Conservation (phyloP, 2,113 vertebrate genomes). For the Rhabdornis inornatus region DNA sequence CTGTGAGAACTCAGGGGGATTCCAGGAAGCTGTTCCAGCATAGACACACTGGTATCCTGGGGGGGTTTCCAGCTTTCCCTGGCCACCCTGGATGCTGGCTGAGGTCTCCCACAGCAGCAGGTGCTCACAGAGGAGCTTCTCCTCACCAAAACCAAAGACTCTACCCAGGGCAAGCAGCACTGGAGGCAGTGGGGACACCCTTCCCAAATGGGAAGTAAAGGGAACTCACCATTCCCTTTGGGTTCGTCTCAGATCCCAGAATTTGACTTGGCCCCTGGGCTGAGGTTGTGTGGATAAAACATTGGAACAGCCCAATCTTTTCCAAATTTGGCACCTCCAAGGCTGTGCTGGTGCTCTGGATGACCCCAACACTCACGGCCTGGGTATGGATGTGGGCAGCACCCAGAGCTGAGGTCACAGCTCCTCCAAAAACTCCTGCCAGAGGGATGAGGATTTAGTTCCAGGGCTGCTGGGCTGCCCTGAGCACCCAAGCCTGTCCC, state of each 20-base stretch:
- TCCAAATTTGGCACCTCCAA: fast-evolving
- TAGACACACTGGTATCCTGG: not conserved
- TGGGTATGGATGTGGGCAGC: fast-evolving
- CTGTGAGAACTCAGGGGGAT: not conserved
- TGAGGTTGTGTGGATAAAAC: not conserved
- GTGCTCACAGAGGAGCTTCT: not conserved
- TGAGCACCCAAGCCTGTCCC: fast-evolving
- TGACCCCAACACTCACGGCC: not conserved
- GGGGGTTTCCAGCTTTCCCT: not conserved
- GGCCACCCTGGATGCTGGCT: not conserved
- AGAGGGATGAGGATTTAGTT: not conserved
- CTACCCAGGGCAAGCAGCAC: fast-evolving
- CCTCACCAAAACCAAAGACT: not conserved
- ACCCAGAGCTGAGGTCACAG: not conserved
- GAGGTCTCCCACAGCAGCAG: not conserved
- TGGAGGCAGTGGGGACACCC: not conserved
- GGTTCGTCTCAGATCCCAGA: not conserved
- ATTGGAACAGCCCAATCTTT: fast-evolving
- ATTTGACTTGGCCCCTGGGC: not conserved
- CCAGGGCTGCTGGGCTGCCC: not conserved
- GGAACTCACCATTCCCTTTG: not conserved
- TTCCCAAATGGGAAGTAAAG: fast-evolving
- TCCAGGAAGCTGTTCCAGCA: not conserved
- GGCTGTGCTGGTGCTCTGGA: fast-evolving
- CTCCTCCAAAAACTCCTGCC: fast-evolving